Base-by-base conservation (phyloP, 2,797 vertebrate genomes). In the Danio aesculapii region DNA sequence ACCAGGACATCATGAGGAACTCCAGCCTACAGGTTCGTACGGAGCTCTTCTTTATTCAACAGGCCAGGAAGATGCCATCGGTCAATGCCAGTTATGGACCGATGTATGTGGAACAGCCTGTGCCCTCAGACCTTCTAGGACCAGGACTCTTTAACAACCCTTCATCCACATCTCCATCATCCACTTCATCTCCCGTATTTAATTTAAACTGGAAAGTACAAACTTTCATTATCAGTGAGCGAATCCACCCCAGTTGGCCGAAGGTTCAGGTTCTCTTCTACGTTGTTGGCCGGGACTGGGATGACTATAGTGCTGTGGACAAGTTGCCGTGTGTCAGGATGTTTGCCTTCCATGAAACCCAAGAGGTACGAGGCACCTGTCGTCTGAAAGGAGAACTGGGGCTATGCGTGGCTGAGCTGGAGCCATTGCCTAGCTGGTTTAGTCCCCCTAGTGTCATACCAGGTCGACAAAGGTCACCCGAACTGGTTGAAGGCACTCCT, bases 51-150 rank as follows among this genome's bases (percentile, higher is more conserved):
- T 97, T 97, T 86, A 92, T 96, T 0, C 95, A 97, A 84, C 94
- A 95, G 86, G 94, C 97, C 83, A 92, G 90, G 83, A 93, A 92
- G 49, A 92, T 90, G 4, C 98, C 96, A 0, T 77, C 92, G 0
- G 14, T 99, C 44, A 97, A 96, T 8, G 96, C 94, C 78, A 98
- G 94, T 89, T 98, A 96, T 0, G 98, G 98, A 11, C 97, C 97
- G 0, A 93, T 97, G 63, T 95, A 95, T 0, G 92, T 94, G 0
- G 94, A 97, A 63, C 95, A 96, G 59, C 85, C 90, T 0, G 91
- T 99, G n/a, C 95, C 97, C 6, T 92, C 91, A 84, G 97, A 97
- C 47, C 86, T 97, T 10, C 87, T 97, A 39, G 87, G 92, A 0
- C 91, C 95, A 0, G 92, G 85, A 81, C 84, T 91, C 0, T 95